Evolutionary conservation across 2,888 invertebrate genomes (phyloP).

Genomic region (Cantharis lateralis): DNA sequence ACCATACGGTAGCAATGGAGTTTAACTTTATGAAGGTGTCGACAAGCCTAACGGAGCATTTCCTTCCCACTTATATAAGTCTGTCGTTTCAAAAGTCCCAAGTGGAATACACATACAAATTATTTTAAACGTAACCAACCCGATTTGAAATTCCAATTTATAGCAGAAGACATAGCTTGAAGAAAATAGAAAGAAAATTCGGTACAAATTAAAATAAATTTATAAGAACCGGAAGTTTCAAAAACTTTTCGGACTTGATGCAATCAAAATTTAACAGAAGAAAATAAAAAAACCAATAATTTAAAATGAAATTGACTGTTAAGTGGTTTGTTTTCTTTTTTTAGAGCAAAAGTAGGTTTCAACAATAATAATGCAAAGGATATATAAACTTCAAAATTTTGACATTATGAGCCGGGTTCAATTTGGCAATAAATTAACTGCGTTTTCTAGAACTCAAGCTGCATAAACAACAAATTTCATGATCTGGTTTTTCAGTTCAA

Average conservation of each 20-base stretch:
- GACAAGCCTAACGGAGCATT: slow-evolving; percentile 36
- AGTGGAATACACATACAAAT: not conserved
- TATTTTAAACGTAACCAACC: not conserved
- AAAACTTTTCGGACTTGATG: too few species aligned
- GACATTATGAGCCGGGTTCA: not conserved
- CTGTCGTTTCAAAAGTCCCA: slow-evolving; percentile 23
- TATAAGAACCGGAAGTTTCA: too few species aligned
- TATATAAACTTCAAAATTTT: not conserved
- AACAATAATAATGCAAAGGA: not conserved
- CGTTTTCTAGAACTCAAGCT: not conserved
- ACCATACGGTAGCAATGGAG: slow-evolving; percentile 35
- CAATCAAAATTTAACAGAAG: not conserved
- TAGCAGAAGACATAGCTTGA: too few species aligned
- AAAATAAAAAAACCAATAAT: not conserved
- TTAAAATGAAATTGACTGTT: too few species aligned
- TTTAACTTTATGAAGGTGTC: slow-evolving; percentile 34
- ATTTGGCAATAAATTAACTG: not conserved
- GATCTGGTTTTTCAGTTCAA: not conserved
- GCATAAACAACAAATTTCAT: not conserved
- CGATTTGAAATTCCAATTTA: too few species aligned
- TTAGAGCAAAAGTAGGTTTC: too few species aligned
- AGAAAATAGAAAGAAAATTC: too few species aligned
- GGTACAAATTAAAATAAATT: too few species aligned
- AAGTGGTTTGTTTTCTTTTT: too few species aligned
- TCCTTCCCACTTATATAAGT: slow-evolving; percentile 36